These are phyloP conservation scores for Callyntrura guangdongensis DNA, from an alignment of 2,888 invertebrate genomes.

Conservation along the genomic window DNA sequence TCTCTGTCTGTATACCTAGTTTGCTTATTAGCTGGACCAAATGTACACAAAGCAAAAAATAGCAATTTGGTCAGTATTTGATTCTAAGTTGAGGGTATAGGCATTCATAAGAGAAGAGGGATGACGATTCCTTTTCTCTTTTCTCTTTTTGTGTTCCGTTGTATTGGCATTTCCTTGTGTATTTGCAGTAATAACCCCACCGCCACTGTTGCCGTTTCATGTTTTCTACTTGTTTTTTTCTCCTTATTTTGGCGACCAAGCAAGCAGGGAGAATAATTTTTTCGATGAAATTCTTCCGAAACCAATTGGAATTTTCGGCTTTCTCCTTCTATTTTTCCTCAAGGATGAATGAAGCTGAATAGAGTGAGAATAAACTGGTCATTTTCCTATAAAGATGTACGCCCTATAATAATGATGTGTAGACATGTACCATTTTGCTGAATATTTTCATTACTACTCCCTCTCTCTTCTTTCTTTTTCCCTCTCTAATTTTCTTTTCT, in stretches of 20 bases:
- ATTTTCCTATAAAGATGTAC: neutral
- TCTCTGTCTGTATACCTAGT: neutral
- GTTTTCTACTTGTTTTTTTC: too few species aligned
- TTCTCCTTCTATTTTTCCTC: neutral
- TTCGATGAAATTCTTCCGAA: conserved; percentile 38
- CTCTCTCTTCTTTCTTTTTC: too few species aligned
- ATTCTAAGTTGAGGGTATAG: too few species aligned
- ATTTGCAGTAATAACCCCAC: neutral
- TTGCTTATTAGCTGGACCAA: conserved; percentile 7
- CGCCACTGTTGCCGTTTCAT: neutral
- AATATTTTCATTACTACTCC: neutral
- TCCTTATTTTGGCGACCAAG: neutral
- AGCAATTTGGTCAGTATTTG: neutral
- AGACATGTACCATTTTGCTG: neutral
- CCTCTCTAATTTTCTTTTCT: neutral
- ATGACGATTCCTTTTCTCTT: too few species aligned
- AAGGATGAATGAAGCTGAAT: conserved; percentile 38
- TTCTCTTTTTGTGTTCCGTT: neutral
- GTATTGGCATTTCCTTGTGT: neutral
- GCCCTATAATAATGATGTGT: neutral
- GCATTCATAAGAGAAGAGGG: too few species aligned
- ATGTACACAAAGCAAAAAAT: neutral
- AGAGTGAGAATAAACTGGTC: neutral
- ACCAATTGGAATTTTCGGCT: conserved; percentile 58
- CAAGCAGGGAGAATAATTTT: conserved; percentile 8